Evolutionary conservation across 2,113 vertebrate genomes (phyloP), one percentile per base, ranked within the genome.

Genomic region (Anser cygnoides): DNA sequence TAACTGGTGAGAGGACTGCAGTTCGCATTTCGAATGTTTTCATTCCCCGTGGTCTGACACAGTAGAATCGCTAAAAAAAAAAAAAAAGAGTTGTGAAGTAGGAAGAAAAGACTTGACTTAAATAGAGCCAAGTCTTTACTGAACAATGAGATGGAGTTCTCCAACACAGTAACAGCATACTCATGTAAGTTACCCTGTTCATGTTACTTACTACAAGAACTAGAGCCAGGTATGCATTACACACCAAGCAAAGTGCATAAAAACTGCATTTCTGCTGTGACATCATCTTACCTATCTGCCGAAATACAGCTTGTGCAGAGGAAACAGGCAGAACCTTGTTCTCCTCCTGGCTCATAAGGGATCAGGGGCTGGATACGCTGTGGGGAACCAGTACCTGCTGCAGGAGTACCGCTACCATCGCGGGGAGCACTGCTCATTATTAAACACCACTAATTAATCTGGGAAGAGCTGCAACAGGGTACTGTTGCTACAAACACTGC

Each of bases 11-110:
- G 50, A 95, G 79, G 68, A 96, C 58, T 5, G 9, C 54, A 89
- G 86, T 68, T 90, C 12, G 4, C 90, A 95, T 65, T 92, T 92
- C 29, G 70, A 87, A 94, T 87, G 66, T 81, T 93, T 89, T 96
- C 17, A 26, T 79, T 90, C 82, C 72, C 72, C 67, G 78, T 19
- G 57, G 91, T 89, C 92, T 13, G 1, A 83, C 76, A 52, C 31
- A 73, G 39, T 14, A 79, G 37, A 66, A 91, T 57, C 29, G 80
- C 29, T 22, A 49, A 49, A 49, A 49, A 49, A 49, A 49, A 49
- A 19, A 44, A 44, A 44, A 44, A 46, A 46, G 10, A 49, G 46
- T 49, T 49, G 46, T 49, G 11, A 49, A 49, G 20, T 11, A 79
- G 7, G 6, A 90, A 90, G 73, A 77, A 89, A 43, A 3, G 3